Percentiles rank a stretch among this genome's conserved stretches.
Evolutionary conservation across 1,140 invertebrate species (phyloP).

Genomic region (Cotesia glomerata): DNA sequence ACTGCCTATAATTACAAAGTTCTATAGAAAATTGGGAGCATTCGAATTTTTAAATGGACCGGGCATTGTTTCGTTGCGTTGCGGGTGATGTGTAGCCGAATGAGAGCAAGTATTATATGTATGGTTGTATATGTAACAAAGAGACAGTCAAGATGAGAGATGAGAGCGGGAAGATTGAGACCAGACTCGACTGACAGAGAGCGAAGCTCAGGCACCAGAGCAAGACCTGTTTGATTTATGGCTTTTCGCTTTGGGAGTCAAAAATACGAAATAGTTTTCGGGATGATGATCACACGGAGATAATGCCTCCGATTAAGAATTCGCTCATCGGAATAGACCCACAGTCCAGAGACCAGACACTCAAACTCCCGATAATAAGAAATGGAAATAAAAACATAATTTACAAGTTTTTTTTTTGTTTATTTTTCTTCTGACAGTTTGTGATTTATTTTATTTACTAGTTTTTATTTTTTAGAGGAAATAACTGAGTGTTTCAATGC

Average conservation of each 20-base stretch:
- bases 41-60: conserved; percentile 47
- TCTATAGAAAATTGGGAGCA: conserved; percentile 63
- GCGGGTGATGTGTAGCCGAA: conserved; percentile 14
- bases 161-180: background rate
- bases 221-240: conserved; percentile 56
- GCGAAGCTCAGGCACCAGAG: no score
- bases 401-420: no score
- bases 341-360: conserved; percentile 30
- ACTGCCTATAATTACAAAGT: conserved; percentile 61
- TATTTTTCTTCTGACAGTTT: no score
- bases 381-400: background rate
- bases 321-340: conserved; percentile 36
- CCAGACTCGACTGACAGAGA: conserved; percentile 27
- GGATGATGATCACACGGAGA: conserved; percentile 62
- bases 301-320: conserved; percentile 63
- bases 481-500: no score
- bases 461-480: no score
- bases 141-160: conserved; percentile 15
- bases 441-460: no score
- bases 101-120: background rate
- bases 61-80: conserved; percentile 26
- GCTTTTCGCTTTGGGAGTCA: conserved; percentile 63
- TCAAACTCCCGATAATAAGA: conserved; percentile 33
- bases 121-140: conserved; percentile 10
- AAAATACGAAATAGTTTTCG: conserved; percentile 63